A percentile compares a stretch with the other conserved stretches of the same genome.
phyloP scores from a whole-genome alignment of 30 jellyfish, hydroid and myxozoan species.

The Turritopsis dohrnii region DNA sequence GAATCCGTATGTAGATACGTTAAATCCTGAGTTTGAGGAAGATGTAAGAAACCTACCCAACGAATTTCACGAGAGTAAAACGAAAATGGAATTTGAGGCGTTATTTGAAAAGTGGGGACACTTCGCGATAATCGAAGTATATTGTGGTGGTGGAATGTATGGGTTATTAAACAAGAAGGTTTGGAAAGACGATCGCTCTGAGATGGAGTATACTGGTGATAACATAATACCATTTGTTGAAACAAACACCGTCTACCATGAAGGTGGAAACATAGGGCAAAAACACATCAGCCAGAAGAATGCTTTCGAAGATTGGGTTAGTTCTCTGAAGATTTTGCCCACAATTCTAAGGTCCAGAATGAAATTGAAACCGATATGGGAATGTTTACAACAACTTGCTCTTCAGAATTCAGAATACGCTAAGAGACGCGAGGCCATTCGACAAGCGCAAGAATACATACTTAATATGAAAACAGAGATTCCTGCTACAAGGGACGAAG shows the following conservation, averaged over 20 bases:
- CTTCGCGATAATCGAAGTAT: background rate
- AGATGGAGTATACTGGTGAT: background rate
- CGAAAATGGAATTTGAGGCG: background rate
- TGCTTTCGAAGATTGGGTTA: background rate
- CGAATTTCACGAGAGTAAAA: background rate
- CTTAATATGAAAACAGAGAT: background rate
- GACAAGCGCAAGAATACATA: background rate
- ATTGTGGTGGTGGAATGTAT: background rate
- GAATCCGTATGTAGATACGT: background rate
- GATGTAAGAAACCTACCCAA: background rate
- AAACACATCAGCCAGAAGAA: background rate
- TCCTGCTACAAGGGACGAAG: background rate
- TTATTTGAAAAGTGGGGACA: background rate
- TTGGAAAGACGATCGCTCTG: background rate
- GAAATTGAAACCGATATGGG: background rate
- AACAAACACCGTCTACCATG: background rate
- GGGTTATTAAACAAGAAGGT: background rate
- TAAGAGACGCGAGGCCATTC: background rate
- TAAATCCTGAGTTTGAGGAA: background rate
- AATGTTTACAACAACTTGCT: background rate
- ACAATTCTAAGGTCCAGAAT: background rate
- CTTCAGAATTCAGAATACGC: background rate
- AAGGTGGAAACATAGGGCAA: background rate
- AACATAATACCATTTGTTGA: background rate
- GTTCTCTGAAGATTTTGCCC: background rate